Percentiles rank a stretch among this genome's conserved stretches.
These are phyloP conservation scores for Parazoanthus darwini DNA, from an alignment of 92 coral and sea anemone species.

Conservation along the genomic window DNA sequence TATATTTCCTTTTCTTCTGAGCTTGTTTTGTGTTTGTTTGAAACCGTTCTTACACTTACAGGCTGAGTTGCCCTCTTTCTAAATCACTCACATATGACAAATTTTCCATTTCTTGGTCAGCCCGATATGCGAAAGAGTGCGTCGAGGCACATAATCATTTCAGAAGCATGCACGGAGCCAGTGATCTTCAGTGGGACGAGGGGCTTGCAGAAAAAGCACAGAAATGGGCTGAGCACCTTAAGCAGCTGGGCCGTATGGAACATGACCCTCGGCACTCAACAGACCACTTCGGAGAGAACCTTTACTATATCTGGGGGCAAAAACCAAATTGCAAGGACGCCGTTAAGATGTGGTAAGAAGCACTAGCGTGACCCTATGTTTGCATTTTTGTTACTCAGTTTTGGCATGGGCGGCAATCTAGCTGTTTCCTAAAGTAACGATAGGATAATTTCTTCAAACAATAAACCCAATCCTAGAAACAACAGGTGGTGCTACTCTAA, in stretches of 20 bases:
- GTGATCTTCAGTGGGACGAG: conserved; percentile 4
- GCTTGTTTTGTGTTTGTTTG: too few species aligned
- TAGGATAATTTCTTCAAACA: too few species aligned
- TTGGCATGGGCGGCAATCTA: too few species aligned
- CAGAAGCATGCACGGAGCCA: neutral
- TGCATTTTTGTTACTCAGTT: neutral
- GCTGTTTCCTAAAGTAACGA: neutral
- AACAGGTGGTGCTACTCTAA: too few species aligned
- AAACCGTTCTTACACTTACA: too few species aligned
- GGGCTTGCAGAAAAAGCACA: neutral
- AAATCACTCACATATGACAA: neutral
- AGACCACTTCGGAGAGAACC: conserved; percentile 1
- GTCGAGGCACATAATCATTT: neutral
- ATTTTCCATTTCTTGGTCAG: neutral
- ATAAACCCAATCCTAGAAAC: neutral
- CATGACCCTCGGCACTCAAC: conserved; percentile 2
- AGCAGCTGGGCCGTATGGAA: neutral
- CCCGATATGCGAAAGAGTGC: neutral
- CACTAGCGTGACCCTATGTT: neutral
- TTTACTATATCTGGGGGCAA: neutral
- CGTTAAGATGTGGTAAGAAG: conserved; percentile 1
- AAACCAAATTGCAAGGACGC: conserved; percentile 1
- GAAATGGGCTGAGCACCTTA: conserved; percentile 1
- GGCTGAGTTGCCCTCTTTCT: too few species aligned
- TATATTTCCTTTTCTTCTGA: too few species aligned